Base-by-base conservation (phyloP, 2,113 vertebrate genomes). In the Neoarius graeffei region DNA sequence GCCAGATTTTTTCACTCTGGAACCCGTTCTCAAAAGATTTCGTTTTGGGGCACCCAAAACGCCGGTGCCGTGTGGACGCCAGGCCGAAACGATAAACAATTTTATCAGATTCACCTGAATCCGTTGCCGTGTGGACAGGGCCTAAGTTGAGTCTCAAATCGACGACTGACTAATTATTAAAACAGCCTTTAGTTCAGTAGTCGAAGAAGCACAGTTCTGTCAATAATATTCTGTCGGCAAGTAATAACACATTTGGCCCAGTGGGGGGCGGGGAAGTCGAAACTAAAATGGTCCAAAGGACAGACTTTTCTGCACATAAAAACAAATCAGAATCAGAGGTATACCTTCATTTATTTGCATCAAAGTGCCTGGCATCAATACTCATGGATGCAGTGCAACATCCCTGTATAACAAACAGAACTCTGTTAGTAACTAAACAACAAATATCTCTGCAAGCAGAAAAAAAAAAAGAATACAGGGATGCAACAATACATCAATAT, bases 121-220 rank as follows among this genome's bases (percentile, higher is more conserved):
- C n/a, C n/a, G n/a, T n/a, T n/a, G n/a, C n/a, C n/a, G n/a, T n/a
- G n/a, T n/a, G n/a, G n/a, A n/a, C n/a, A n/a, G n/a, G n/a, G n/a
- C n/a, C n/a, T n/a, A n/a, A n/a, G 14, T 81, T 20, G 50, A 56
- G 60, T 57, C 25, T 23, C 17, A 59, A 74, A 50, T 19, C 42
- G 48, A 79, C 17, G 57, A 85, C 35, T 9, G 35, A 25, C 11
- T 79, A 48, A 50, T 42, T 79, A 79, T 77, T 50, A 27, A 59
- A 82, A 42, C 20, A 10, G 67, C 25, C 10, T 62, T 27, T 62
- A 74, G 35, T 48, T 83, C 81, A 83, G 81, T 76, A 76, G 69
- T 76, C 57, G 64, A 83, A 74, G 13, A 42, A 83, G 35, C 86
- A 83, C 35, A 83, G 86, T 19, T 81, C 54, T 60, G 54, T 57